Evolutionary conservation across 1,140 invertebrate species (phyloP), one percentile per base, ranked within the genome.

Genomic region (Leptinotarsa lineolata): DNA sequence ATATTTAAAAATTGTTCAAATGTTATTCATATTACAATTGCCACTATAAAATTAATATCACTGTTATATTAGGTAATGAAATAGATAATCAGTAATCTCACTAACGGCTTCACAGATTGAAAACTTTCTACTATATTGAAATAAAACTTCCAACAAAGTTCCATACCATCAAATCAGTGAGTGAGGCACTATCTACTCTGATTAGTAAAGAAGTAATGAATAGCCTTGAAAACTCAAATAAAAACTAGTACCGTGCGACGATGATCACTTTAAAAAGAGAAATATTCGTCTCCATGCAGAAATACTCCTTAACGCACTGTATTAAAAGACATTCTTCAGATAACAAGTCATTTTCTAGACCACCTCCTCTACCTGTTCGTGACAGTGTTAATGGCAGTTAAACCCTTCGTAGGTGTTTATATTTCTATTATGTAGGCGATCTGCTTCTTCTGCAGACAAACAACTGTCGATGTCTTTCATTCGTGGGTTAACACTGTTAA

Each of bases 381-480:
- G 69, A 61, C 59, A 71, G 69, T 45, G 67, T 45, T 45, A 45
- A 44, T 71, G 58, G 48, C 16, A 71, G 13, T 71, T 21, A 63
- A 71, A 61, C 60, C 69, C 69, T 71, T 71, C 54, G 69, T 71
- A 46, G 69, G 69, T 71, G 69, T 71, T 71, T 71, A 71, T 64
- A 71, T 71, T 71, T 71, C 69, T 71, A 71, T 71, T 71, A 71
- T 71, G 69, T 71, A 71, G 69, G 69, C 69, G 69, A 71, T 24
- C 54, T 45, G 59, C 69, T 71, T 46, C 69, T 71, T 71, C 69
- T 71, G 69, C 69, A 71, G 69, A 71, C 69, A 63, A 71, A 71
- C 69, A 71, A 59, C 69, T 71, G 69, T 71, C 58, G 69, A 71
- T 71, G 69, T 71, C 58, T 71, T 71, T 71, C 44, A 30, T 44